Evolutionary conservation across 2,113 vertebrate species (phyloP), one percentile per base, ranked within the genome.

Genomic region (Paratilapia polleni): DNA sequence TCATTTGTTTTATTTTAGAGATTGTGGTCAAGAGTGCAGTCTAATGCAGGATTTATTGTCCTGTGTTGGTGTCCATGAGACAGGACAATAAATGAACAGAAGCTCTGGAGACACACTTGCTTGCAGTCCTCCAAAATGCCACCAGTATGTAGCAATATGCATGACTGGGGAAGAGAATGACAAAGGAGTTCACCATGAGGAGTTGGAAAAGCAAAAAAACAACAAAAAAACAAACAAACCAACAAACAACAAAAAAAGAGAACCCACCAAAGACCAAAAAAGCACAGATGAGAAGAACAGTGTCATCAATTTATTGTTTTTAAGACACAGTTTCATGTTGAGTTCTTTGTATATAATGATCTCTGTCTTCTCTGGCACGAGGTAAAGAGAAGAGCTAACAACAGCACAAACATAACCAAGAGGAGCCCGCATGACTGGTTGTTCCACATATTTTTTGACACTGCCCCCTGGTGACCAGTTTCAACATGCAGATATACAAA

Each of bases 381-480:
- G 43, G 26, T 8, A 52, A 52, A 28, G 24, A 49, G 20, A 54
- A 54, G 49, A 20, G 19, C 19, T 9, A 52, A 17, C 15, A 17
- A 17, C 47, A 15, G 15, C 47, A 49, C 15, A 7, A 17, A 49
- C 43, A 13, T 47, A 14, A 47, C 14, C 15, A 52, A 19, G 49
- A 1, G 49, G 2, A 8, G 49, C 19, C 8, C 7, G 26, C 68
- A n/a, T 20, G 66, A 73, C 43, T 31, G 43, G 28, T 11, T 6
- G 1, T 1, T 5, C 43, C 6, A 52, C 15, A 73, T 52, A 31
- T 20, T 52, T 31, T 20, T 73, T 73, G 6, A 14, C 24, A 73
- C 26, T 52, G 5, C 28, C 26, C 0, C 26, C 26, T 1, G 8
- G 36, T 36, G 36, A 36, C 36, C 6, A 6, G 6, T 36, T 0